phyloP scores from a whole-genome alignment of 2,888 invertebrate genomes.

The Drosophila mulleri region DNA sequence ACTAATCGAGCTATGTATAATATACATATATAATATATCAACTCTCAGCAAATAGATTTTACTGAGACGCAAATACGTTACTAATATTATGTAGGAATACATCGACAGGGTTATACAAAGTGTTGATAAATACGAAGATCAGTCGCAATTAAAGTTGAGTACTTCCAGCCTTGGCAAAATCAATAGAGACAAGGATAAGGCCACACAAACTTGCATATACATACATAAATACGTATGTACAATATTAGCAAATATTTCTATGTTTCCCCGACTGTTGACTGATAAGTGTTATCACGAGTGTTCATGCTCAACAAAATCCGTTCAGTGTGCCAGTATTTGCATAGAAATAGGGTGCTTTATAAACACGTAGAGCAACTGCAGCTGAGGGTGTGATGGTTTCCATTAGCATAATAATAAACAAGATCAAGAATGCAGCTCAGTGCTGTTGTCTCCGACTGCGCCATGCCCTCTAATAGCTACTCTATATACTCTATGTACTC shows the following conservation, averaged over 20 bases:
- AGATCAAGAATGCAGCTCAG: neutral
- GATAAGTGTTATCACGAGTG: constrained; percentile 40
- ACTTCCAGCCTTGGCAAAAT: too few species aligned
- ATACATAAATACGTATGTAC: too few species aligned
- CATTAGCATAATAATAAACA: constrained; percentile 25
- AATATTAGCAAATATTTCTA: neutral
- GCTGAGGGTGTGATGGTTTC: constrained; percentile 35
- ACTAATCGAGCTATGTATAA: too few species aligned
- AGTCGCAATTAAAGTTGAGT: too few species aligned
- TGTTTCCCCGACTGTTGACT: neutral
- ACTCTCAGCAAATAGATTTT: too few species aligned
- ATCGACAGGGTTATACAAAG: too few species aligned
- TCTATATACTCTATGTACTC: neutral
- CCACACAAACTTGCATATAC: neutral
- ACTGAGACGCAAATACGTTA: too few species aligned
- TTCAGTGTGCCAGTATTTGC: constrained; percentile 52
- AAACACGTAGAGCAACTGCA: constrained; percentile 11
- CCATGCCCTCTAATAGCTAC: neutral
- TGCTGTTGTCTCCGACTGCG: too few species aligned
- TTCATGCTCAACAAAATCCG: constrained; percentile 21
- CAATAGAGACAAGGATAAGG: neutral
- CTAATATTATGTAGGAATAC: too few species aligned
- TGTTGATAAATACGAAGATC: too few species aligned
- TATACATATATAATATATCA: too few species aligned
- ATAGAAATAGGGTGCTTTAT: constrained; percentile 48